Evolutionary conservation across 2,113 vertebrate species (phyloP).

Genomic region (Prunella himalayana): DNA sequence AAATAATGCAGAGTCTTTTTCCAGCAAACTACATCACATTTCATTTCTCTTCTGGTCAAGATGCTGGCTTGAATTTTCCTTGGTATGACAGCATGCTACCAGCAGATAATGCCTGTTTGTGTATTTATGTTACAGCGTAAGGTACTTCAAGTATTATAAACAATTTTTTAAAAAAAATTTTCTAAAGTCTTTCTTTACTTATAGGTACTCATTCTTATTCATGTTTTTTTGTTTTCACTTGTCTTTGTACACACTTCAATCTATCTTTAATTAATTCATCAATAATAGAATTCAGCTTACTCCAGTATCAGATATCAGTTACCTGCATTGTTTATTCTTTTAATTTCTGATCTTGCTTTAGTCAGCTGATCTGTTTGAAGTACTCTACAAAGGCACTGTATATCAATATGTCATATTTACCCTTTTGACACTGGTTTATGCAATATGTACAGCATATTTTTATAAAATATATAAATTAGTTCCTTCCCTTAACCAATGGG

Average conservation of each 20-base stretch:
- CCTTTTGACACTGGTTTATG: conserved; percentile 10
- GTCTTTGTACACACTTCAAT: conserved; percentile 17
- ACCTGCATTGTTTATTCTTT: not conserved
- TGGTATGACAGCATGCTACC: not conserved
- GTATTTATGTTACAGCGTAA: not conserved
- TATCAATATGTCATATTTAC: conserved; percentile 11
- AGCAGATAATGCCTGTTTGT: not conserved
- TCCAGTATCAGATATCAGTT: not conserved
- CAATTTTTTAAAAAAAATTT: too few relatives aligned
- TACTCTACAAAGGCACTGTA: not conserved
- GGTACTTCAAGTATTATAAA: not conserved
- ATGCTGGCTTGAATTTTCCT: not conserved
- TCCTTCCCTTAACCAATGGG: not conserved
- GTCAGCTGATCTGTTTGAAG: conserved; percentile 35
- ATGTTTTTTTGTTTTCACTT: not conserved
- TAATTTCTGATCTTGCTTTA: conserved; percentile 27
- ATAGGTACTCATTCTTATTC: not conserved
- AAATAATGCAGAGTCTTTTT: not conserved
- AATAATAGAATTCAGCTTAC: not conserved
- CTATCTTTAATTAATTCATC: conserved; percentile 29
- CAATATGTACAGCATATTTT: not conserved
- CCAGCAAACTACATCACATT: not conserved
- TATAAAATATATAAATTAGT: too few relatives aligned
- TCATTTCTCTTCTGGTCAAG: not conserved
- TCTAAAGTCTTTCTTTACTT: not conserved